Percentiles rank a stretch among this genome's conserved stretches.
Evolutionary conservation across 2,888 invertebrate species (phyloP).

Genomic region (Dryadula phaetusa): DNA sequence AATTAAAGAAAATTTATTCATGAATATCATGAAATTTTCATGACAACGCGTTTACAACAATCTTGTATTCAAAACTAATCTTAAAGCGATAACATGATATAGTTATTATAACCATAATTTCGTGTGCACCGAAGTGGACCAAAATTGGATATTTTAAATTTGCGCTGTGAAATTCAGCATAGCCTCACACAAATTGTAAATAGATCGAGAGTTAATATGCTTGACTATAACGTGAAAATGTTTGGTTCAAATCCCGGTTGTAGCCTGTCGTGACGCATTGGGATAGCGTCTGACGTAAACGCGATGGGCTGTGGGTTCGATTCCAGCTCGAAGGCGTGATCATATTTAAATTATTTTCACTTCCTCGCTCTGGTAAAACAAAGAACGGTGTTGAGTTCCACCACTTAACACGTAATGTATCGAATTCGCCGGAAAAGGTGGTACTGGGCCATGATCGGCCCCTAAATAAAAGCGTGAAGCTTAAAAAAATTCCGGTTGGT

Average conservation of each 20-base stretch:
- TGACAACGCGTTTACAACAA: slow-evolving; percentile 16
- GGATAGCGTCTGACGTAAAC: too few relatives aligned
- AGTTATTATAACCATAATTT: slow-evolving; percentile 38
- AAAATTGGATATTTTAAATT: slow-evolving; percentile 38
- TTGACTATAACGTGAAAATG: background rate
- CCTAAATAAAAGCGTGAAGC: too few relatives aligned
- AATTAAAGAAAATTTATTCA: slow-evolving; percentile 13
- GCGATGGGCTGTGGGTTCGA: too few relatives aligned
- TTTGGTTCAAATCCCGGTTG: background rate
- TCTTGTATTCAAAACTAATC: slow-evolving; percentile 25
- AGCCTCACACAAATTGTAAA: background rate
- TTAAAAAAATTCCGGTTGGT: background rate
- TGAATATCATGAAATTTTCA: slow-evolving; percentile 15
- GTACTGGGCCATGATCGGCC: too few relatives aligned
- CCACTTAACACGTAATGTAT: too few relatives aligned
- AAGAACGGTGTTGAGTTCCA: too few relatives aligned
- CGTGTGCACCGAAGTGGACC: slow-evolving; percentile 33
- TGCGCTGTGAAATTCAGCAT: slow-evolving; percentile 33
- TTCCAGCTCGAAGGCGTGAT: too few relatives aligned
- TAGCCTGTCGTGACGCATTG: too few relatives aligned
- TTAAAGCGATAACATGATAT: slow-evolving; percentile 33
- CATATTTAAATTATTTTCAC: too few relatives aligned
- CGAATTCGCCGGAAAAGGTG: too few relatives aligned
- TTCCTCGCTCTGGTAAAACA: too few relatives aligned
- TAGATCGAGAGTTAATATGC: background rate